phyloP scores from a whole-genome alignment of 23 tunicate species.

The Trididemnum miniatum region DNA sequence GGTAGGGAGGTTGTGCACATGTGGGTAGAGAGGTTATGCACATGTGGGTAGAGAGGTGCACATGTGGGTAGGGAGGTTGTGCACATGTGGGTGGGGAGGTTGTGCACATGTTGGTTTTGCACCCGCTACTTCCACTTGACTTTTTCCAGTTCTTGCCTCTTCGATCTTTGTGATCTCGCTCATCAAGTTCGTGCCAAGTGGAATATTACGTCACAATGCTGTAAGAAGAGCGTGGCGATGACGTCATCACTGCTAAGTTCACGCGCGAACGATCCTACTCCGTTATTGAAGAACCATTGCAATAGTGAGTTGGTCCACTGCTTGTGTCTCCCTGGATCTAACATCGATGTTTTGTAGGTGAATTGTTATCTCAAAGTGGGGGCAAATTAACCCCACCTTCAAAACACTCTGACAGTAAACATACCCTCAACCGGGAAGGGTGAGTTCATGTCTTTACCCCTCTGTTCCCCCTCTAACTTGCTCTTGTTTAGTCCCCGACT shows the following conservation, averaged over 20 bases:
- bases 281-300: slow-evolving; percentile 55
- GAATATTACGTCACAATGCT: slow-evolving; percentile 54
- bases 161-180: slow-evolving; percentile 70
- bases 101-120: neutral
- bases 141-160: slow-evolving; percentile 66
- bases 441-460: neutral
- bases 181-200: slow-evolving; percentile 60
- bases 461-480: neutral
- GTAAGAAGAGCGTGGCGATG: slow-evolving; percentile 32
- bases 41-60: no score
- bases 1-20: no score
- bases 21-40: no score
- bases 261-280: slow-evolving; percentile 45
- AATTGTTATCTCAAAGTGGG: slow-evolving; percentile 39
- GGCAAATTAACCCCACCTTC: neutral
- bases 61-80: no score
- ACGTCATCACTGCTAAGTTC: slow-evolving; percentile 7
- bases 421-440: slow-evolving; percentile 24
- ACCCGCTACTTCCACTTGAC: neutral
- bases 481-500: neutral
- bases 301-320: slow-evolving; percentile 28
- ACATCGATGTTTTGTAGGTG: neutral
- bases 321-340: neutral
- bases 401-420: neutral
- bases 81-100: no score